These are phyloP conservation scores for Rhyacichthys aspro DNA, from an alignment of 2,797 vertebrate genomes.

Conservation along the genomic window DNA sequence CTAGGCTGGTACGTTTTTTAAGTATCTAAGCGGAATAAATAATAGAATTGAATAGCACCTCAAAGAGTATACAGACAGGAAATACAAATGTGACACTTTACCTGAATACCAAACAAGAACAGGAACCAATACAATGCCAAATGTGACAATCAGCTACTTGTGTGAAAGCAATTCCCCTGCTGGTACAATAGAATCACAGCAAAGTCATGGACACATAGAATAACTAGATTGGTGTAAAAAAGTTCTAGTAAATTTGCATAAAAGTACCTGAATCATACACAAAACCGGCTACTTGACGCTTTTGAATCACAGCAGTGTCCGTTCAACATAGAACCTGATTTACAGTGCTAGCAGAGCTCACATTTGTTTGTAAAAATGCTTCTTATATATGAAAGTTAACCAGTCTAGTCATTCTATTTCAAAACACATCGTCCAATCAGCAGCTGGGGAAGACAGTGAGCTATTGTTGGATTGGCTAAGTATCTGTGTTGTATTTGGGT, in stretches of 20 bases:
- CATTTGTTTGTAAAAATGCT: slow-evolving; percentile 67
- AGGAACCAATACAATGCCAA: slow-evolving; percentile 69
- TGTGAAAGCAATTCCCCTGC: slow-evolving; percentile 77
- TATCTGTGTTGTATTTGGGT: slow-evolving; percentile 76
- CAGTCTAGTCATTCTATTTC: slow-evolving; percentile 81
- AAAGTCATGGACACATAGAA: slow-evolving; percentile 81
- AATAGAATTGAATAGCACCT: slow-evolving; percentile 81
- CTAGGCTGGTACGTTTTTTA: slow-evolving; percentile 79
- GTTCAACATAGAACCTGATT: slow-evolving; percentile 80
- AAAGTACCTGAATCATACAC: slow-evolving; percentile 86
- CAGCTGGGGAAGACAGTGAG: slow-evolving; percentile 85
- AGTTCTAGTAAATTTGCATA: slow-evolving; percentile 81
- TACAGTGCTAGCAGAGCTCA: slow-evolving; percentile 77
- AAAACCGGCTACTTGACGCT: slow-evolving; percentile 81
- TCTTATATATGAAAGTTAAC: slow-evolving; percentile 64
- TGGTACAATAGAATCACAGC: slow-evolving; percentile 82
- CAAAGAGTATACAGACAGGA: slow-evolving; percentile 79
- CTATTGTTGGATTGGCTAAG: slow-evolving; percentile 76
- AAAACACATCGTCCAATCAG: slow-evolving; percentile 77
- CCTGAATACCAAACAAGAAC: slow-evolving; percentile 74
- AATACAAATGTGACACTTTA: slow-evolving; percentile 77
- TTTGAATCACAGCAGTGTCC: slow-evolving; percentile 84
- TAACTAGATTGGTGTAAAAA: slow-evolving; percentile 83
- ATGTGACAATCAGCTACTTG: slow-evolving; percentile 79
- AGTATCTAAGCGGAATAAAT: slow-evolving; percentile 75